phyloP scores from a whole-genome alignment of 2,113 vertebrate genomes.

The Antennarius striatus region DNA sequence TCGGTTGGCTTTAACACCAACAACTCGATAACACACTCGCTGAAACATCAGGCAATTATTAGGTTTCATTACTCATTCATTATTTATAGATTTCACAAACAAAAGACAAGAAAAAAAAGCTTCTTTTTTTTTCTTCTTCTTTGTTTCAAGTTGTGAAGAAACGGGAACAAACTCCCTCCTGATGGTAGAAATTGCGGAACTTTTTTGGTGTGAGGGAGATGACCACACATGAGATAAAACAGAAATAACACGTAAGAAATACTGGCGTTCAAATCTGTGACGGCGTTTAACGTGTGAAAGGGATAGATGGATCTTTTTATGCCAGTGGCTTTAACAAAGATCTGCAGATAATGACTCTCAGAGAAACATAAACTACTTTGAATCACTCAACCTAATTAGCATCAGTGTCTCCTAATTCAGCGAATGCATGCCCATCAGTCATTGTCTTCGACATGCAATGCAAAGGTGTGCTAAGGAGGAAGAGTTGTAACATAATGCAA shows the following conservation, averaged over 20 bases:
- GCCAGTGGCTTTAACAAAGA: slow-evolving; percentile 33
- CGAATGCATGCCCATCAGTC: slow-evolving; percentile 31
- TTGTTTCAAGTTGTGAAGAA: slow-evolving; percentile 10
- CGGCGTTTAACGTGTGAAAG: slow-evolving; percentile 34
- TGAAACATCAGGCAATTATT: slow-evolving; percentile 4
- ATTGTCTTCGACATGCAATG: slow-evolving; percentile 16
- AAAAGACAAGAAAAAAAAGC: neutral
- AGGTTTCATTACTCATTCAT: no score
- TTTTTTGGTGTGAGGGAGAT: no score
- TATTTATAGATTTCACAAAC: slow-evolving; percentile 8
- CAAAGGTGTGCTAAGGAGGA: slow-evolving; percentile 23
- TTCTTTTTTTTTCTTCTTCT: neutral
- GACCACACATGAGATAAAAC: no score
- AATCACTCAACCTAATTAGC: slow-evolving; percentile 59
- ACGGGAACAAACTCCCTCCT: neutral
- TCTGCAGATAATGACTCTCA: slow-evolving; percentile 46
- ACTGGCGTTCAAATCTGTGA: neutral
- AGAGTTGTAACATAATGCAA: slow-evolving; percentile 49
- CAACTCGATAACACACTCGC: slow-evolving; percentile 1
- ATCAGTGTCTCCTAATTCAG: slow-evolving; percentile 33
- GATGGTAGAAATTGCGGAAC: neutral
- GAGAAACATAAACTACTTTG: slow-evolving; percentile 36
- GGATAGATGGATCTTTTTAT: slow-evolving; percentile 11
- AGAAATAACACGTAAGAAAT: slow-evolving; percentile 9
- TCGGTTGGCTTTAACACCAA: slow-evolving; percentile 29